Evolutionary conservation across 2,888 invertebrate genomes (phyloP).

Genomic region (Caenorhabditis sp.): DNA sequence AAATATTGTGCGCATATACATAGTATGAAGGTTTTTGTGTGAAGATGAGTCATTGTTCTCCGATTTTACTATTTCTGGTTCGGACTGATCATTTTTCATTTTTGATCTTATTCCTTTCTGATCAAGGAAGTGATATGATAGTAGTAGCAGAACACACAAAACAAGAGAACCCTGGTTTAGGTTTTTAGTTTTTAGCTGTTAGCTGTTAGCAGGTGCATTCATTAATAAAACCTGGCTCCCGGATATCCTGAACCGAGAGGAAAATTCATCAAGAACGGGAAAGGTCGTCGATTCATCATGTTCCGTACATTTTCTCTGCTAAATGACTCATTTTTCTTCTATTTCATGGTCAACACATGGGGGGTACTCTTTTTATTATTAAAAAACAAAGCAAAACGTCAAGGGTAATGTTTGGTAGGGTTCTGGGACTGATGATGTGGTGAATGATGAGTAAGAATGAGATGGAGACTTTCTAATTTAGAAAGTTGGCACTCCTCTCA

Average conservation of each 20-base stretch:
- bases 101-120: too few species aligned
- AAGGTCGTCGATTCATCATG: slow-evolving; percentile 3
- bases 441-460: slow-evolving; percentile 5
- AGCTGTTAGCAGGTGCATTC: too few species aligned
- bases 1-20: too few species aligned
- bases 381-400: neutral
- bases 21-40: neutral
- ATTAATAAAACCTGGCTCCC: neutral
- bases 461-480: neutral
- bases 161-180: too few species aligned
- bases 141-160: too few species aligned
- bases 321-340: neutral
- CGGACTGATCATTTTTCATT: too few species aligned
- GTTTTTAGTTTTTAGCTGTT: too few species aligned
- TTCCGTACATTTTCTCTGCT: neutral
- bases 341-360: neutral
- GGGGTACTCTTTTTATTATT: neutral
- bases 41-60: neutral
- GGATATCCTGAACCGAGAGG: neutral
- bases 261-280: slow-evolving; percentile 3
- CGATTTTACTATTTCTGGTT: neutral
- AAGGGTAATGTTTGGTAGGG: neutral
- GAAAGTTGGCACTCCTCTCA: too few species aligned
- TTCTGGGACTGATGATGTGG: slow-evolving; percentile 3
- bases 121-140: too few species aligned